phyloP scores from a whole-genome alignment of 1,140 invertebrate genomes.

The Linepithema humile region DNA sequence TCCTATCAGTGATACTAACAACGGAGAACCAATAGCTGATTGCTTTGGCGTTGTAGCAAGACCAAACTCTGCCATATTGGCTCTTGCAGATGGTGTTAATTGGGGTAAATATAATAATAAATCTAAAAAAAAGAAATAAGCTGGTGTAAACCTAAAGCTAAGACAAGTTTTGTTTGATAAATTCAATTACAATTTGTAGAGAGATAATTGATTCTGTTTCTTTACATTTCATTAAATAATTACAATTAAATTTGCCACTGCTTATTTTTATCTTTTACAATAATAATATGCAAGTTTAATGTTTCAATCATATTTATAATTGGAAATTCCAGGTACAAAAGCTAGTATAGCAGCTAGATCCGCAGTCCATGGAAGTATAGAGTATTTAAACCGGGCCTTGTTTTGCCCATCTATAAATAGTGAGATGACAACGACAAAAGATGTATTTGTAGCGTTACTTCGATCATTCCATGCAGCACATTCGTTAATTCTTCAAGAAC shows the following conservation, averaged over 20 bases:
- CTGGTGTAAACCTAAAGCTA: background rate
- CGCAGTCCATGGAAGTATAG: slow-evolving; percentile 94
- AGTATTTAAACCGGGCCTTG: slow-evolving; percentile 92
- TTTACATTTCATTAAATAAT: too few relatives aligned
- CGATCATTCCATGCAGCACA: slow-evolving; percentile 95
- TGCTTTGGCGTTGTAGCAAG: slow-evolving; percentile 94
- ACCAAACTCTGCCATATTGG: slow-evolving; percentile 92
- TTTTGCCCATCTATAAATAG: slow-evolving; percentile 84
- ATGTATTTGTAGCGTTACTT: slow-evolving; percentile 92
- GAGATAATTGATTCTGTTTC: background rate
- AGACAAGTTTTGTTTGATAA: background rate
- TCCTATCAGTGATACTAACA: slow-evolving; percentile 89
- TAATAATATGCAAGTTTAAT: too few relatives aligned
- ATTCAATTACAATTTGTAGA: background rate
- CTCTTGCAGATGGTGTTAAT: slow-evolving; percentile 96
- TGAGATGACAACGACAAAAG: slow-evolving; percentile 81
- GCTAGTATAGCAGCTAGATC: slow-evolving; percentile 94
- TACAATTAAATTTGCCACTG: too few relatives aligned
- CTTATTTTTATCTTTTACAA: too few relatives aligned
- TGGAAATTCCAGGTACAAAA: slow-evolving; percentile 93
- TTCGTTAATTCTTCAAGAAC: slow-evolving; percentile 93
- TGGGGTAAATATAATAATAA: slow-evolving; percentile 88
- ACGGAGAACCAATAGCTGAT: slow-evolving; percentile 96
- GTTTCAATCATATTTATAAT: background rate
- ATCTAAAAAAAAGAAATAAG: background rate